These are phyloP conservation scores for Neoarius graeffei DNA, from an alignment of 2,113 vertebrate genomes.

Conservation along the genomic window DNA sequence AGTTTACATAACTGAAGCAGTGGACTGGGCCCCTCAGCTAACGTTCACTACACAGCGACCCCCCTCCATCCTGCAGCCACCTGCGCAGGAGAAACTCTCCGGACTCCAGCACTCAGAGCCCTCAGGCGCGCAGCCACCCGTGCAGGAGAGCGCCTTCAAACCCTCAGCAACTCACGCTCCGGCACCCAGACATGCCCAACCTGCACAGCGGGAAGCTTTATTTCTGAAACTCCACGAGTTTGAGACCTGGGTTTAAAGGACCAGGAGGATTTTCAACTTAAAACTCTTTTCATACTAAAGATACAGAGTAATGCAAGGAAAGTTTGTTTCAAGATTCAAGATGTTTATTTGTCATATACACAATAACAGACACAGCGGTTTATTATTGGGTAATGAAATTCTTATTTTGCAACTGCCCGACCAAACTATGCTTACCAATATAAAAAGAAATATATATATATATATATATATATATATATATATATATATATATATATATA, in stretches of 20 bases:
- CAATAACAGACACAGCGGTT: no score
- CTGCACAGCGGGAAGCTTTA: no score
- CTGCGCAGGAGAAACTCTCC: neutral
- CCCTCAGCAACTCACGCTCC: neutral
- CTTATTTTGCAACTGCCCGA: no score
- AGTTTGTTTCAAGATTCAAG: no score
- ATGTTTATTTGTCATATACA: no score
- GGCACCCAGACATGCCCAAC: neutral
- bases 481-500: no score
- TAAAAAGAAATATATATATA: no score
- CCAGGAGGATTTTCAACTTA: neutral
- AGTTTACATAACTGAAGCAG: conserved; percentile 49
- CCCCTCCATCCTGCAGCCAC: conserved; percentile 16
- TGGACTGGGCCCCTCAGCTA: conserved; percentile 32
- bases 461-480: no score
- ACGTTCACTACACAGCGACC: conserved; percentile 30
- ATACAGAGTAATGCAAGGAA: neutral
- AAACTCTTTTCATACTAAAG: neutral
- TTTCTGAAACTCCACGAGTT: neutral
- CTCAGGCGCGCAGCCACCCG: neutral
- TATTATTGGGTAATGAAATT: no score
- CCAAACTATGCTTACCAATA: no score
- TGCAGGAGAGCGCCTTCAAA: neutral
- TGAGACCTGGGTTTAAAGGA: neutral
- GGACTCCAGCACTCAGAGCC: neutral